phyloP scores from a whole-genome alignment of 2,888 invertebrate species.

The Dromius quadrimaculatus region DNA sequence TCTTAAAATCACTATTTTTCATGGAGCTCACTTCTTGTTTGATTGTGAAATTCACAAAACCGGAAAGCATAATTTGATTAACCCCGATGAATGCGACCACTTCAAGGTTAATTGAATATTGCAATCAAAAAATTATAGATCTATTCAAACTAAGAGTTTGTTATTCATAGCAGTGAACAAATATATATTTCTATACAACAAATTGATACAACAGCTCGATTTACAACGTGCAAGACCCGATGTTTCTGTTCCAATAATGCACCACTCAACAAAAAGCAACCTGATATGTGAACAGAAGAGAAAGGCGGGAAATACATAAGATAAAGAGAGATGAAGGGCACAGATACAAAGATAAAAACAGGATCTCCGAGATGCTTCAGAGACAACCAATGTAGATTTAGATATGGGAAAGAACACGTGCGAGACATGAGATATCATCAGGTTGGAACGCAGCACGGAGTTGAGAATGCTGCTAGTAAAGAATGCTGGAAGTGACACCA shows the following conservation, averaged over 20 bases:
- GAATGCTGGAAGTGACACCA: conserved; percentile 5
- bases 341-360: conserved; percentile 32
- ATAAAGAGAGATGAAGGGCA: background rate
- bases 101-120: no score
- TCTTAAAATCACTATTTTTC: background rate
- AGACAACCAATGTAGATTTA: conserved; percentile 50
- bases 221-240: no score
- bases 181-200: no score
- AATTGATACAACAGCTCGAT: conserved; percentile 8
- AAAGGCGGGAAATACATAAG: conserved; percentile 8
- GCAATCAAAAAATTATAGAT: no score
- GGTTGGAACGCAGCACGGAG: background rate
- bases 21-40: no score
- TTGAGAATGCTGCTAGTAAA: no score
- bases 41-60: no score
- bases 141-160: no score
- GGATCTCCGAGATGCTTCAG: conserved; percentile 40
- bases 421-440: conserved; percentile 29
- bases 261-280: conserved; percentile 24
- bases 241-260: conserved; percentile 17
- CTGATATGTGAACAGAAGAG: conserved; percentile 16
- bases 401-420: conserved; percentile 43
- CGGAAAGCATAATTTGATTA: no score
- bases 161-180: no score
- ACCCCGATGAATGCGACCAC: no score